Evolutionary conservation across 2,113 vertebrate genomes (phyloP).

Genomic region (Ictalurus furcatus): DNA sequence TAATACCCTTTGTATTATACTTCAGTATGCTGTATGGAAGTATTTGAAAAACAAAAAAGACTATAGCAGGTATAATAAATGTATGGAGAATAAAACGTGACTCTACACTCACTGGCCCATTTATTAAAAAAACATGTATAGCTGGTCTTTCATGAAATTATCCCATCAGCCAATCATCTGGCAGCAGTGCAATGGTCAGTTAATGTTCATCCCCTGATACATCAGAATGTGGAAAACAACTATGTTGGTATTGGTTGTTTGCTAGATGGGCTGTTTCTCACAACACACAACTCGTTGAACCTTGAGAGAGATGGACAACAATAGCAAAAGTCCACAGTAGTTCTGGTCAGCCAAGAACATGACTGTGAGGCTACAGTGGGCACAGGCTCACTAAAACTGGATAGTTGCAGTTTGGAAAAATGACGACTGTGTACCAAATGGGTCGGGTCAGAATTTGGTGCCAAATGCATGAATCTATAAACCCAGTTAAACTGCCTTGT

Average conservation of each 20-base stretch:
- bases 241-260: neutral
- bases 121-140: neutral
- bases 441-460: neutral
- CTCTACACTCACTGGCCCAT: neutral
- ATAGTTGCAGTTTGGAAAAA: neutral
- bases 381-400: neutral
- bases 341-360: neutral
- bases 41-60: neutral
- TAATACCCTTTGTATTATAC: neutral
- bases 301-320: neutral
- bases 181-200: neutral
- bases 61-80: neutral
- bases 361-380: neutral
- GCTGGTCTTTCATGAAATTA: neutral
- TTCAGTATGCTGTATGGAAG: neutral
- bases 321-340: neutral
- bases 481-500: too few relatives aligned
- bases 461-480: too few relatives aligned
- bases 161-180: neutral
- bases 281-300: neutral
- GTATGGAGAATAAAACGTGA: neutral
- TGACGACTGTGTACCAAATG: neutral
- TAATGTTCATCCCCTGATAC: neutral
- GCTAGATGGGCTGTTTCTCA: neutral
- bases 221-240: neutral